Base-by-base conservation (phyloP, 2,888 invertebrate species). In the Nebria brevicollis region DNA sequence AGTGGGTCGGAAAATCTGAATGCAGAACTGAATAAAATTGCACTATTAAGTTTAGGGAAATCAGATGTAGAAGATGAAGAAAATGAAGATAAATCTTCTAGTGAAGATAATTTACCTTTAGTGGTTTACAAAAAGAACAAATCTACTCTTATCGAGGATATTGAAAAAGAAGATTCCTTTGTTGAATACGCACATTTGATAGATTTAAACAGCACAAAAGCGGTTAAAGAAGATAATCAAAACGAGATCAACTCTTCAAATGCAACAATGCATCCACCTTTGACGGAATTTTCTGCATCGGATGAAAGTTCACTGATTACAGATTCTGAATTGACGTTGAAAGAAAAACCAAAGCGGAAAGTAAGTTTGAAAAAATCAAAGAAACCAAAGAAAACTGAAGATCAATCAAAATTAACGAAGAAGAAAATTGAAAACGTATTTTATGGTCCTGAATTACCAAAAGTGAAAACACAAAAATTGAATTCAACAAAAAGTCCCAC, bases 11-110 rank as follows among this genome's bases (percentile, higher is more conserved):
- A 76, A n/a, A 76, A 76, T 41, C 41, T 76, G 66, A 66, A 34
- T 26, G 26, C 15, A 66, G 42, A n/a, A 13, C 68, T 68, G n/a
- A 79, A 79, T 13, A 66, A 75, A 11, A 79, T 75, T 75, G 73
- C 74, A 15, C 64, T 73, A 66, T 66, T 79, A 13, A 79, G 75
- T 68, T 25, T 79, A 4, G 65, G 73, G 26, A 6, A 77, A 11
- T 20, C 70, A 54, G 7, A 6, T 70, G 25, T 13, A 70, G 70
- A 70, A 25, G 34, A 70, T 26, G 70, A 70, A 70, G 70, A 70
- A 25, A 13, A 70, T 26, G 70, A 70, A 11, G 11, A 34, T 11
- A 70, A 34, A 25, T 70, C 70, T 42, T 64, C 11, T 8, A 34
- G 13, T 34, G 72, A 77, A 34, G 73, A 73, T 15, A 41, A 73